Conservation (phyloP, 2,888 invertebrate species). For the Cabera pusaria region DNA sequence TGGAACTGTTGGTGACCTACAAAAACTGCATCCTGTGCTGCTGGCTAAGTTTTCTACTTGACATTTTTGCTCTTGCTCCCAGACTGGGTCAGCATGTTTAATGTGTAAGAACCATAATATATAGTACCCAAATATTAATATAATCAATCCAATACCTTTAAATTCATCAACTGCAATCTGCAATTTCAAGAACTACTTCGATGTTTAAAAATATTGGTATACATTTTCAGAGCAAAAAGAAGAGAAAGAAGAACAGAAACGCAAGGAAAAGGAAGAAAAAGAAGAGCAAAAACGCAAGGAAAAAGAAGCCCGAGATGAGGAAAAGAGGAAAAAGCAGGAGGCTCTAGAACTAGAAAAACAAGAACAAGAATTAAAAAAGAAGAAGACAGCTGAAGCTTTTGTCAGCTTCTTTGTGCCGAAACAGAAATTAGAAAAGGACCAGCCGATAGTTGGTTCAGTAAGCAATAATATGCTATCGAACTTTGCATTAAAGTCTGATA, state of each 20-base stretch:
- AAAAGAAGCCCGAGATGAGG: conserved; percentile 82
- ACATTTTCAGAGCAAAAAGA: conserved; percentile 65
- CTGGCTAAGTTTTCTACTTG: too few species aligned
- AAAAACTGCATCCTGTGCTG: too few species aligned
- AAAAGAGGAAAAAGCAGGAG: conserved; percentile 85
- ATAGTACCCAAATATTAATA: too few species aligned
- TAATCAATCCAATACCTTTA: too few species aligned
- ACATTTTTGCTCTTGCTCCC: too few species aligned
- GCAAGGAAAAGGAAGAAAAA: conserved; percentile 71
- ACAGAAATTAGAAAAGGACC: conserved; percentile 73
- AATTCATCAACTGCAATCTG: too few species aligned
- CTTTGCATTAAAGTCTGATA: conserved; percentile 89
- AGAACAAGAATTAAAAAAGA: conserved; percentile 89
- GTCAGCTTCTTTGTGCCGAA: conserved; percentile 91
- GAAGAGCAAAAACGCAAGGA: conserved; percentile 78
- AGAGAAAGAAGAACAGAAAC: conserved; percentile 68
- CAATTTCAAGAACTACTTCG: too few species aligned
- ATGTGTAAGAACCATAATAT: too few species aligned
- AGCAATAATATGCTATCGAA: conserved; percentile 69
- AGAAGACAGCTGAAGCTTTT: conserved; percentile 91
- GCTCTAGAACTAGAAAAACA: conserved; percentile 85
- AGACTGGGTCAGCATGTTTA: too few species aligned
- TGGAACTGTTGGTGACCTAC: too few species aligned
- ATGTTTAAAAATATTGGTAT: background rate
- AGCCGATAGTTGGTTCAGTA: conserved; percentile 48